Evolutionary conservation across 2,797 vertebrate species (phyloP).

Genomic region (Naso thynnoides): DNA sequence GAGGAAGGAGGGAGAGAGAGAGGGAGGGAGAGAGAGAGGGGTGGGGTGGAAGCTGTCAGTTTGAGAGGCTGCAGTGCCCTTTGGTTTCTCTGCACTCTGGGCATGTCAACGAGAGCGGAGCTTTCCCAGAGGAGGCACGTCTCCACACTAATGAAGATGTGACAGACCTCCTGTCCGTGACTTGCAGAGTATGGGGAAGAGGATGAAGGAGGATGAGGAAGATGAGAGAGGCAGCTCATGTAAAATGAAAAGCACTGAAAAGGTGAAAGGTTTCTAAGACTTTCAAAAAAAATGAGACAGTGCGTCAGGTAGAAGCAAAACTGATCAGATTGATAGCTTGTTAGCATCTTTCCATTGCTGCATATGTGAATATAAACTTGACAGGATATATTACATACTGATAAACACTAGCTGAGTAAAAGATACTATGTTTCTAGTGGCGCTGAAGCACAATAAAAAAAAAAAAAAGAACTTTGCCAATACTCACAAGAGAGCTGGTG

Average conservation of each 20-base stretch:
- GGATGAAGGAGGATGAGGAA: conserved; percentile 39
- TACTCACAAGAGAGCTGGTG: conserved; percentile 95
- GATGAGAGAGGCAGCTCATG: conserved; percentile 63
- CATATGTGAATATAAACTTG: conserved; percentile 13
- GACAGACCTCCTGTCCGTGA: conserved; percentile 76
- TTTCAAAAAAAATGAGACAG: conserved; percentile 57
- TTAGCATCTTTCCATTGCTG: conserved; percentile 5
- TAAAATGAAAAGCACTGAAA: conserved; percentile 62
- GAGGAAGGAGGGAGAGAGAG: conserved; percentile 18
- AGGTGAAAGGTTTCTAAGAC: conserved; percentile 65
- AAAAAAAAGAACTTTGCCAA: conserved; percentile 4
- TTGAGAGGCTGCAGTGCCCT: conserved; percentile 80
- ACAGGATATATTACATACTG: background rate
- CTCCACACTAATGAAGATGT: conserved; percentile 85
- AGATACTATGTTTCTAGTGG: background rate
- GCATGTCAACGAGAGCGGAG: conserved; percentile 81
- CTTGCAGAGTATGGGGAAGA: conserved; percentile 61
- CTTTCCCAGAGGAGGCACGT: conserved; percentile 78
- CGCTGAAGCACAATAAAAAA: background rate
- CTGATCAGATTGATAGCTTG: conserved; percentile 38
- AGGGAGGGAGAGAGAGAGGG: background rate
- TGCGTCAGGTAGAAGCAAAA: conserved; percentile 44
- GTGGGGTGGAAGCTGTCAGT: conserved; percentile 78
- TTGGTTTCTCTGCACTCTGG: conserved; percentile 80
- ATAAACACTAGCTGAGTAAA: background rate